Evolutionary conservation across 2,113 vertebrate species (phyloP).

Genomic region (Trichomycterus rosablanca): DNA sequence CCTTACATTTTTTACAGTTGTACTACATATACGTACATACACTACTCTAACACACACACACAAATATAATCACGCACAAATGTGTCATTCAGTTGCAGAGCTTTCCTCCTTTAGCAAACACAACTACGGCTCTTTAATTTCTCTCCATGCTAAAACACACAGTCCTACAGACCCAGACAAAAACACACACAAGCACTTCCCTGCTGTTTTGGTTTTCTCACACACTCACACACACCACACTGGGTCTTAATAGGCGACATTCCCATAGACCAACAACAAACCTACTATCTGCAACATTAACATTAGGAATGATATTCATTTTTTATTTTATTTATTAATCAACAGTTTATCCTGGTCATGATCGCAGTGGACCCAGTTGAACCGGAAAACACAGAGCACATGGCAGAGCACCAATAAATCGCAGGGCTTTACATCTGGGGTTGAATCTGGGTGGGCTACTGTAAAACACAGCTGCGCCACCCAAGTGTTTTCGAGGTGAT

Average conservation of each 20-base stretch:
- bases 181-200: constrained; percentile 19
- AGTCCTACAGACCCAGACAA: constrained; percentile 21
- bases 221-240: constrained; percentile 1
- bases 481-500: no score
- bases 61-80: constrained; percentile 14
- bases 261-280: constrained; percentile 5
- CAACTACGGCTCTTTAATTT: constrained; percentile 30
- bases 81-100: neutral
- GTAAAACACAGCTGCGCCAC: no score
- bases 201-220: constrained; percentile 30
- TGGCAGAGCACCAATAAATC: no score
- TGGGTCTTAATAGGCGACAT: neutral
- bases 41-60: neutral
- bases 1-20: neutral
- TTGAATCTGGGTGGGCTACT: no score
- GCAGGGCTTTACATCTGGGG: no score
- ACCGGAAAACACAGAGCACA: no score
- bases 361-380: no score
- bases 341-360: no score
- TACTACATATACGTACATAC: constrained; percentile 16
- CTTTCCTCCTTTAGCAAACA: constrained; percentile 26
- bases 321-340: no score
- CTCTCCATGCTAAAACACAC: constrained; percentile 23
- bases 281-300: neutral
- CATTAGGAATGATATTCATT: no score